Percentiles rank a stretch among this genome's conserved stretches.
phyloP scores from a whole-genome alignment of 2,888 invertebrate species.

The Ophion slaviceki region DNA sequence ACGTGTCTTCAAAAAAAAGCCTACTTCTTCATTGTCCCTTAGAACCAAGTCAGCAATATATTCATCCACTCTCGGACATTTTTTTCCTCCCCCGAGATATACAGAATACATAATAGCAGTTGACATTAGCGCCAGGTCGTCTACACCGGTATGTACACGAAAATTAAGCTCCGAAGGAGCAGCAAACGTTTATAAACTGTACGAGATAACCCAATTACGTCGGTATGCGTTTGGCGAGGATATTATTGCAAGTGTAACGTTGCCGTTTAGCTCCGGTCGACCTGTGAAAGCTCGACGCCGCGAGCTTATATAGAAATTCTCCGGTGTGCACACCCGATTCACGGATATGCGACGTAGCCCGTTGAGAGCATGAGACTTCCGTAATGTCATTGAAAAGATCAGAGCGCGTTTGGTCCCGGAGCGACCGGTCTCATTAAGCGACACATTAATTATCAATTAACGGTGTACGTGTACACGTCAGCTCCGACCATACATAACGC shows the following conservation, averaged over 20 bases:
- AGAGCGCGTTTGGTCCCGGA: constrained; percentile 40
- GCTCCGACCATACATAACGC: constrained; percentile 11
- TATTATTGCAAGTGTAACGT: constrained; percentile 47
- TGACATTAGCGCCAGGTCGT: too few relatives aligned
- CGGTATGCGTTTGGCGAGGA: constrained; percentile 47
- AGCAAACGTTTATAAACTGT: not conserved
- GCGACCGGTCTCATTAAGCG: constrained; percentile 53
- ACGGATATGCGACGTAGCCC: not conserved
- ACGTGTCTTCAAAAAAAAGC: too few relatives aligned
- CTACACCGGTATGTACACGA: not conserved
- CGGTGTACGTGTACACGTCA: constrained; percentile 39
- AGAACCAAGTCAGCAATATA: too few relatives aligned
- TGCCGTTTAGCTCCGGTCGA: constrained; percentile 29
- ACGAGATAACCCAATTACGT: constrained; percentile 42
- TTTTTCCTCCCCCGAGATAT: too few relatives aligned
- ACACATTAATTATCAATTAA: constrained; percentile 72
- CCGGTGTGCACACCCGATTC: not conserved
- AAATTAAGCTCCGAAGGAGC: not conserved
- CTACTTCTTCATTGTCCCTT: too few relatives aligned
- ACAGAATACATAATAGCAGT: not conserved
- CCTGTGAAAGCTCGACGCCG: constrained; percentile 12
- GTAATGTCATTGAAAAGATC: constrained; percentile 58
- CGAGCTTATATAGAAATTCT: constrained; percentile 11
- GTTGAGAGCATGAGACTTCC: not conserved
- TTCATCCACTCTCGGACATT: too few relatives aligned